Evolutionary conservation across 2,797 vertebrate species (phyloP).

Genomic region (Stomatorhinus walkeri): DNA sequence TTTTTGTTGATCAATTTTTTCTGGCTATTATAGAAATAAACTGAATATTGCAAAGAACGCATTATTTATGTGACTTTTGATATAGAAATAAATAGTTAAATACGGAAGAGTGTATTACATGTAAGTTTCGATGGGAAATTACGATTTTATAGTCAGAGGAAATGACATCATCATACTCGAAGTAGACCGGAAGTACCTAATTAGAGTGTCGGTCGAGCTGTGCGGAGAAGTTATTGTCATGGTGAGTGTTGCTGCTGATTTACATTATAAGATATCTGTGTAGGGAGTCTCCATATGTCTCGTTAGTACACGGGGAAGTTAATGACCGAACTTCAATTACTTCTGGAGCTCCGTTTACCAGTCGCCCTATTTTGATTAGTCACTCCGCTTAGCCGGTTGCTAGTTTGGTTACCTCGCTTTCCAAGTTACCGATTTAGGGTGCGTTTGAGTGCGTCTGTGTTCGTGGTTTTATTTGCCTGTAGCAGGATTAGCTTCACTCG

Average conservation of each 20-base stretch:
- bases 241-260: background rate
- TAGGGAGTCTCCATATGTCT: background rate
- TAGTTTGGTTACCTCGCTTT: background rate
- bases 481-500: background rate
- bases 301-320: background rate
- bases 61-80: background rate
- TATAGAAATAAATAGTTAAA: background rate
- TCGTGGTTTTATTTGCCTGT: background rate
- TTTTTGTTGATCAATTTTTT: background rate
- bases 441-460: background rate
- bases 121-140: background rate
- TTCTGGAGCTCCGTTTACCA: background rate
- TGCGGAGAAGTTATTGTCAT: background rate
- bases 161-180: background rate
- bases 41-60: no score
- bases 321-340: background rate
- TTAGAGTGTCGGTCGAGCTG: background rate
- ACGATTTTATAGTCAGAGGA: background rate
- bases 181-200: background rate
- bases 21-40: background rate
- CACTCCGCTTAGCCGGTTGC: conserved; percentile 9
- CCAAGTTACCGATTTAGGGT: background rate
- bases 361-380: conserved; percentile 22
- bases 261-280: background rate
- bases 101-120: background rate